Conservation (phyloP, 2,113 vertebrate genomes). For the Antennarius striatus region DNA sequence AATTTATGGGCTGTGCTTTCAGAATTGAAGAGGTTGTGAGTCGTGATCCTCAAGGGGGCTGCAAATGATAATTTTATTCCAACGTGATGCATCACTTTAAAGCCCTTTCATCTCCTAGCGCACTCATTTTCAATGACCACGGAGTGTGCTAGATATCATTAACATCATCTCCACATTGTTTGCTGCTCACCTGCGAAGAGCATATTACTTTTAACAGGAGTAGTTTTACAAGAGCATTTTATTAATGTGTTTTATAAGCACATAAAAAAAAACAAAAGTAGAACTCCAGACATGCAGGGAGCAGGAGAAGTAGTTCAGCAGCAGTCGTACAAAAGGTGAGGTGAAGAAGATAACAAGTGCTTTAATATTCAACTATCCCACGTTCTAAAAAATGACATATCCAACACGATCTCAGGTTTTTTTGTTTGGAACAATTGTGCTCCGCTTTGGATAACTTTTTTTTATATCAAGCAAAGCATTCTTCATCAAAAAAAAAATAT, state of each 20-base stretch:
- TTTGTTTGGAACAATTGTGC: no score
- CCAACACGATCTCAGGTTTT: no score
- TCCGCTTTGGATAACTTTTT: no score
- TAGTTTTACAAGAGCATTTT: background rate
- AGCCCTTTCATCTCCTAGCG: background rate
- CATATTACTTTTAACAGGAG: background rate
- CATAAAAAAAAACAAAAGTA: background rate
- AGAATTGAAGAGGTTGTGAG: constrained; percentile 36
- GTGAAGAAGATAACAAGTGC: no score
- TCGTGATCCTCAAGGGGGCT: constrained; percentile 31
- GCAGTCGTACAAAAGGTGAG: no score
- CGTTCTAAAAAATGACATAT: no score
- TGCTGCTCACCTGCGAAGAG: background rate
- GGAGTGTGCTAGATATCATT: constrained; percentile 5
- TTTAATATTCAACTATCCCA: no score
- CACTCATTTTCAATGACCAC: constrained; percentile 9
- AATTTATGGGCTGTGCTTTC: constrained; percentile 43
- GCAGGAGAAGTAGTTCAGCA: no score
- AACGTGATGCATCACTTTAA: constrained; percentile 30
- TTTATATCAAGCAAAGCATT: no score
- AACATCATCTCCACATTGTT: constrained; percentile 4
- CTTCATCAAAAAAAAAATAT: no score
- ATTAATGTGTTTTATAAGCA: background rate
- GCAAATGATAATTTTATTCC: background rate
- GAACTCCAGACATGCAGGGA: no score